Percentiles rank a stretch among this genome's conserved stretches.
These are phyloP conservation scores for Hybos culiciformis DNA, from an alignment of 2,888 invertebrate genomes.

Conservation along the genomic window DNA sequence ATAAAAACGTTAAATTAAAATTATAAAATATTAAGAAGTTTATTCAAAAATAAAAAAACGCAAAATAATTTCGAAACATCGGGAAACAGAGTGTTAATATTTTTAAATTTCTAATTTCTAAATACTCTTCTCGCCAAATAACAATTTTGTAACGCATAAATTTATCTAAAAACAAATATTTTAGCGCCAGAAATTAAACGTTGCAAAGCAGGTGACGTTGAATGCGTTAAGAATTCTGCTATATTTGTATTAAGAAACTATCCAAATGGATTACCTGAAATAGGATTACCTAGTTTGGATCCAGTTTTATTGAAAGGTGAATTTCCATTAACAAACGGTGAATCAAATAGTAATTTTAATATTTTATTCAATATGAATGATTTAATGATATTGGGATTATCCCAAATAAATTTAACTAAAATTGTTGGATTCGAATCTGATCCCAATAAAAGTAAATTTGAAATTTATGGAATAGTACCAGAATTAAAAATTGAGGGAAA, in stretches of 20 bases:
- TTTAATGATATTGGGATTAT: slow-evolving; percentile 18
- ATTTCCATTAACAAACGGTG: slow-evolving; percentile 14
- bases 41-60: too few species aligned
- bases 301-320: slow-evolving; percentile 16
- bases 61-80: too few species aligned
- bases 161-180: neutral
- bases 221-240: slow-evolving; percentile 19
- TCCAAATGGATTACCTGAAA: slow-evolving; percentile 20
- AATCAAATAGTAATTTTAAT: slow-evolving; percentile 16
- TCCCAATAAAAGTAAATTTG: slow-evolving; percentile 11
- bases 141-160: too few species aligned
- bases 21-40: too few species aligned
- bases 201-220: slow-evolving; percentile 19
- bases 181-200: slow-evolving; percentile 20
- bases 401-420: slow-evolving; percentile 16
- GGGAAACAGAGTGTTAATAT: too few species aligned
- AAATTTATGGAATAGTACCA: slow-evolving; percentile 11
- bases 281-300: slow-evolving; percentile 19
- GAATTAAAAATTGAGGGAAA: slow-evolving; percentile 10
- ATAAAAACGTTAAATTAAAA: too few species aligned
- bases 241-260: slow-evolving; percentile 17
- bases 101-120: too few species aligned
- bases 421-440: slow-evolving; percentile 13
- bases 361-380: slow-evolving; percentile 19
- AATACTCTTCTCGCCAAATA: too few species aligned